A percentile compares a stretch with the other conserved stretches of the same genome.
Conservation (phyloP, 2,888 invertebrate species). For the Micoletzkya japonica region DNA sequence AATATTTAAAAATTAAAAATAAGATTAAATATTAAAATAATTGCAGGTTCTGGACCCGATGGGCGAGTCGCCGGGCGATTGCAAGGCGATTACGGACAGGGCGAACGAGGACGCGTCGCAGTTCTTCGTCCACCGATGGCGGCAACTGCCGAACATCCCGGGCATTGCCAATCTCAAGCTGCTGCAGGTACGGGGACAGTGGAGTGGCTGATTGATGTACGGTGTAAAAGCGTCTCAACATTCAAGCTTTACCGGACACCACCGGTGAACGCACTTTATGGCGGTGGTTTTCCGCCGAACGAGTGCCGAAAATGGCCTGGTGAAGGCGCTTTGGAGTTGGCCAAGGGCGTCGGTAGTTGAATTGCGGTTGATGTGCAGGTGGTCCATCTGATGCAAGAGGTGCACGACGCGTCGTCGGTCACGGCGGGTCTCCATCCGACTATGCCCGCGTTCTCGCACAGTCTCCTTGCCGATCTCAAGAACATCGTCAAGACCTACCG, state of each 20-base stretch:
- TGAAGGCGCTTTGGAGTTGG: too few relatives aligned
- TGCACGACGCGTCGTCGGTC: not conserved
- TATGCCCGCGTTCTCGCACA: not conserved
- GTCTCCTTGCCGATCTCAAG: constrained; percentile 4
- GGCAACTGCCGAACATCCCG: constrained; percentile 2
- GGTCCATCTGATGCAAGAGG: constrained; percentile 6
- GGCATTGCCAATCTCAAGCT: constrained; percentile 21
- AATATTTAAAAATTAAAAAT: too few relatives aligned
- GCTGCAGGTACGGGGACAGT: constrained; percentile 9
- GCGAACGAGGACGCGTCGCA: constrained; percentile 12
- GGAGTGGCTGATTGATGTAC: not conserved
- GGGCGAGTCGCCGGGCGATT: constrained; percentile 11
- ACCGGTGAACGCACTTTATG: not conserved
- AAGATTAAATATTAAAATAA: too few relatives aligned
- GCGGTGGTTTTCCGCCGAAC: not conserved
- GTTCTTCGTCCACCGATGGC: constrained; percentile 1
- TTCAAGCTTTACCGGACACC: too few relatives aligned
- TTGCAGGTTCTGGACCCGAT: constrained; percentile 11
- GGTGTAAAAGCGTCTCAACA: not conserved
- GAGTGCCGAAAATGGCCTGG: not conserved
- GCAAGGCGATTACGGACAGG: not conserved
- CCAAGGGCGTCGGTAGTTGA: too few relatives aligned
- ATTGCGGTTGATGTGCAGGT: not conserved
- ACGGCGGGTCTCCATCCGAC: constrained; percentile 3
- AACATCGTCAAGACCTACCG: constrained; percentile 16